Evolutionary conservation across 92 coral and sea anemone species (phyloP), one percentile per base, ranked within the genome.

Genomic region (Pocillopora grandis): DNA sequence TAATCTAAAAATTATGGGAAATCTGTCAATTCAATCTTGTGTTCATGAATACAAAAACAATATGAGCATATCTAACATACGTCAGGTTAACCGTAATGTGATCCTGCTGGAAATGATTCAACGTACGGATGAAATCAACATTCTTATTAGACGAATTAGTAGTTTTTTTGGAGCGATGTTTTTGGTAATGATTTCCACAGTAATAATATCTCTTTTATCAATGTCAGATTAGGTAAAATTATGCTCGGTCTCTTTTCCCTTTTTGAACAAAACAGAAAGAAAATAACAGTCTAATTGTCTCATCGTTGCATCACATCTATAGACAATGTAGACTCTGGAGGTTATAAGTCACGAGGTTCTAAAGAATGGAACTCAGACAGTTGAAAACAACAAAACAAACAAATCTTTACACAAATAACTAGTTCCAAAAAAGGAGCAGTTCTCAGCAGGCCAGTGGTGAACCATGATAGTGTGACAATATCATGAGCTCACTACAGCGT

Each of bases 101-200:
- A 83, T 83, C 86, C 74, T 80, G 31, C 37, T 83, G 80, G 86
- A 61, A 83, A 63, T 81, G 59, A 81, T 20, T 81, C 85, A 81
- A 55, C 69, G 23, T 70, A 42, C 74, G 52, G 64, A 83, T 75
- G 86, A 74, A 80, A 49, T 62, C 42, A 72, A 61, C 72, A 74
- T 74, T 62, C 15, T 52, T 63, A 48, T 58, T 21, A 71, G 15
- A 52, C 60, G 49, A 66, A 55, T 20, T 75, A 75, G 4, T 10
- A 20, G 31, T 66, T 19, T 66, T 75, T 76, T 60, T 62, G 35
- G 79, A 16, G 59, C 76, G 76, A 80, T 36, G 76, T 14, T 42
- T 58, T 69, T 33, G 36, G 58, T 67, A 33, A 80, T 80, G 75
- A 33, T 68, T 56, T 69, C 66, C 21, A 14, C 65, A 36, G 62